A percentile compares a stretch with the other conserved stretches of the same genome.
Evolutionary conservation across 2,113 vertebrate species (phyloP).

Genomic region (Willisornis vidua): DNA sequence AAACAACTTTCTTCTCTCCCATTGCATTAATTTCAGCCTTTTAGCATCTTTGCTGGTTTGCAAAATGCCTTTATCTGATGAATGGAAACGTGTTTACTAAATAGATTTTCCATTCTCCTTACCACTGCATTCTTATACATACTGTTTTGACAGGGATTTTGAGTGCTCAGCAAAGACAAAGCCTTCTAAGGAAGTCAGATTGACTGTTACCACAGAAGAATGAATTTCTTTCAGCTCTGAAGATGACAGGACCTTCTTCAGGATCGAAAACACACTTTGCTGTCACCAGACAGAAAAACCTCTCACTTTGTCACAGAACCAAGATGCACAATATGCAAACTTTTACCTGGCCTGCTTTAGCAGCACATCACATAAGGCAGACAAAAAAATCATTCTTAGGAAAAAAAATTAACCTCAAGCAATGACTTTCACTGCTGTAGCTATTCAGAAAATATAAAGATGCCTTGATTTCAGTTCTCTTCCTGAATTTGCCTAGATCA

Average conservation of each 20-base stretch:
- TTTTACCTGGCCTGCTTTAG: background rate
- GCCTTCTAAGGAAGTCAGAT: background rate
- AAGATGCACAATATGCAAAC: background rate
- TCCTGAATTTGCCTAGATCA: background rate
- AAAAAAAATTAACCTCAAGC: background rate
- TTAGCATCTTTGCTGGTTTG: background rate
- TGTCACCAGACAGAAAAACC: background rate
- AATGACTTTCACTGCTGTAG: background rate
- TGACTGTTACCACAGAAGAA: background rate
- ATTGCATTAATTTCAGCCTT: background rate
- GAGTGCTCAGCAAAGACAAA: background rate
- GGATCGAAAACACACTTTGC: background rate
- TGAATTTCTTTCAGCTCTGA: background rate
- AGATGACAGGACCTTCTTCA: background rate
- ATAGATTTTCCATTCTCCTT: background rate
- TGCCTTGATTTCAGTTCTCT: accelerated
- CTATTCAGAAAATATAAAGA: background rate
- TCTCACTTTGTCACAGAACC: background rate
- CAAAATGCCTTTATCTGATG: background rate
- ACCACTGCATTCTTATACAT: background rate
- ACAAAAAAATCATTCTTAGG: background rate
- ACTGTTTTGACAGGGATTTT: background rate
- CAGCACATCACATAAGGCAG: background rate
- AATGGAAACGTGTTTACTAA: background rate
- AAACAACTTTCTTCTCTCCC: background rate